Conservation (phyloP, 1,140 invertebrate genomes). For the Papilio polyxenes region DNA sequence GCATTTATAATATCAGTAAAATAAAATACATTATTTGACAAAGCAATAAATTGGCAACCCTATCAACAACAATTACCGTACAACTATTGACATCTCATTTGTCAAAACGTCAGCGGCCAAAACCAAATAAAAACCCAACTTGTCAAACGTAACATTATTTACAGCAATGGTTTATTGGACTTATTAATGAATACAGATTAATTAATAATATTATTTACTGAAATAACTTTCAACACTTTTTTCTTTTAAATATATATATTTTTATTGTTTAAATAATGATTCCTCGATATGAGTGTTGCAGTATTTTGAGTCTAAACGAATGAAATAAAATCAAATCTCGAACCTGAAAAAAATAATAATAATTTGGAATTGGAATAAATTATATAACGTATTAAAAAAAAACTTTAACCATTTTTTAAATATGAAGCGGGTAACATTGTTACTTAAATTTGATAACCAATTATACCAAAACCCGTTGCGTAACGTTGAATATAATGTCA, state of each 20-base stretch:
- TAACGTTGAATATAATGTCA: background rate
- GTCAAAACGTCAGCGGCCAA: background rate
- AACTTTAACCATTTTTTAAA: background rate
- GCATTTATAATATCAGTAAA: too few relatives aligned
- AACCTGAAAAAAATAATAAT: too few relatives aligned
- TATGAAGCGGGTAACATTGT: background rate
- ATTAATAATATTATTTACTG: background rate
- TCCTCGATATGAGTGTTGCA: too few relatives aligned
- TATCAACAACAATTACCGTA: background rate
- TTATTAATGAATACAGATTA: background rate
- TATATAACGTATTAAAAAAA: background rate
- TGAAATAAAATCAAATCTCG: too few relatives aligned
- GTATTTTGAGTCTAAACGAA: too few relatives aligned
- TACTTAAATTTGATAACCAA: constrained; percentile 18
- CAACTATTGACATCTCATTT: background rate
- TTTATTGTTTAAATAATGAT: too few relatives aligned
- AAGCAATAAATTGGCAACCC: background rate
- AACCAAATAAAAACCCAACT: background rate
- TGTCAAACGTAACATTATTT: background rate
- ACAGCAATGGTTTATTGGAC: background rate
- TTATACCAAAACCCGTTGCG: constrained; percentile 20
- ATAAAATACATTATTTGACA: background rate
- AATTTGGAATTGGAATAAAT: too few relatives aligned
- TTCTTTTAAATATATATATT: too few relatives aligned
- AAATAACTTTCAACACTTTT: background rate